phyloP scores from a whole-genome alignment of 2,888 invertebrate species.

The Cartodere bifasciata region DNA sequence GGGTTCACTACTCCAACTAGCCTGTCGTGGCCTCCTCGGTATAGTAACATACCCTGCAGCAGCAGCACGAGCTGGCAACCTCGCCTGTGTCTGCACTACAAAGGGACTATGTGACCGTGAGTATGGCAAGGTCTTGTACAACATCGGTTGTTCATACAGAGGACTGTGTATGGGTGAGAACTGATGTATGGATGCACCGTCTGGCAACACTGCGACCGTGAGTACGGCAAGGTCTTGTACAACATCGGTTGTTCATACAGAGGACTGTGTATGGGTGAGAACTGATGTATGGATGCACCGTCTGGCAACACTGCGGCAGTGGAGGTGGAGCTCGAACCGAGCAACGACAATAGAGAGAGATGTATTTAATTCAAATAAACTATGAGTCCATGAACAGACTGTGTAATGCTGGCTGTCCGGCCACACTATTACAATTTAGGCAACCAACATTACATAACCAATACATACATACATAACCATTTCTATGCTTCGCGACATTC shows the following conservation, averaged over 20 bases:
- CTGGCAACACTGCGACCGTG: constrained; percentile 55
- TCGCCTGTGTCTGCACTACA: constrained; percentile 34
- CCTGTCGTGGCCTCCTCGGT: constrained; percentile 69
- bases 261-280: constrained; percentile 45
- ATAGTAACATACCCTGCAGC: constrained; percentile 75
- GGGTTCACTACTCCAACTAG: constrained; percentile 63
- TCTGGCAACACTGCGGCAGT: constrained; percentile 65
- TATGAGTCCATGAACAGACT: no score
- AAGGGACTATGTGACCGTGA: constrained; percentile 69
- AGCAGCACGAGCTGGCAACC: constrained; percentile 41
- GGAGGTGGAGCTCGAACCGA: constrained; percentile 70
- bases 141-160: constrained; percentile 51
- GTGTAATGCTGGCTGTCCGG: no score
- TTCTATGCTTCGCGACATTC: no score
- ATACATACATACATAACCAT: no score
- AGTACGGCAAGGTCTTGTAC: constrained; percentile 71
- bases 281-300: constrained; percentile 35
- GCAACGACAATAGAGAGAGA: constrained; percentile 28
- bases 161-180: constrained; percentile 45
- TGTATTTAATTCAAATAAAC: no score
- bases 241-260: constrained; percentile 49
- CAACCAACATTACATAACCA: no score
- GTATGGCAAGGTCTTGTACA: constrained; percentile 71
- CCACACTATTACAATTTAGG: no score
- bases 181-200: constrained; percentile 38